phyloP scores from a whole-genome alignment of 92 coral and sea anemone species.

The Anthopleura xanthogrammica region DNA sequence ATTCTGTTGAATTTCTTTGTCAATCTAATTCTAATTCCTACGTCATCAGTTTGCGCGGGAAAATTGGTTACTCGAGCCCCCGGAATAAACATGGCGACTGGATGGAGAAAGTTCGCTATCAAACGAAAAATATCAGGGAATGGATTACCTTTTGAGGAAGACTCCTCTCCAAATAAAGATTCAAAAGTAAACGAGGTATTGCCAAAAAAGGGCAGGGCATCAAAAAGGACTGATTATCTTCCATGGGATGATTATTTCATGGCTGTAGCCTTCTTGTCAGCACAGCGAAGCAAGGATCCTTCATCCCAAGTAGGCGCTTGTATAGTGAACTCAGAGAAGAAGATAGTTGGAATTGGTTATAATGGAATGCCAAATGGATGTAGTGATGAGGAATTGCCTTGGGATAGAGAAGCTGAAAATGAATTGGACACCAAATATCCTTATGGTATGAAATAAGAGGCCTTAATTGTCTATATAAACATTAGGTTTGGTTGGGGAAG shows the following conservation, averaged over 20 bases:
- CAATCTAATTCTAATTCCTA: background rate
- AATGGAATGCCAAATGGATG: constrained; percentile 99
- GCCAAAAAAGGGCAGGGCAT: background rate
- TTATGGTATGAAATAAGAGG: constrained; percentile 52
- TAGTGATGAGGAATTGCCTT: constrained; percentile 88
- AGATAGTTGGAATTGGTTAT: constrained; percentile 99
- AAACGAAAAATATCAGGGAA: constrained; percentile 12
- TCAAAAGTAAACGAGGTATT: background rate
- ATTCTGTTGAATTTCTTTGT: background rate
- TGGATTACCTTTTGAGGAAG: constrained; percentile 2
- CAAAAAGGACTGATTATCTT: constrained; percentile 77
- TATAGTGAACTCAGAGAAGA: constrained; percentile 80
- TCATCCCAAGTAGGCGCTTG: constrained; percentile 97
- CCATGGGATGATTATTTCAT: constrained; percentile 96
- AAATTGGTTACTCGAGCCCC: background rate
- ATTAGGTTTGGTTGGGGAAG: background rate
- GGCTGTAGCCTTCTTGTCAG: constrained; percentile 98
- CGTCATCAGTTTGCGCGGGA: constrained; percentile 33
- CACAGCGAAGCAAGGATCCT: constrained; percentile 98
- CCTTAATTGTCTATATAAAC: background rate
- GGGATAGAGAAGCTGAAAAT: constrained; percentile 76
- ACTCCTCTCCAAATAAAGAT: background rate
- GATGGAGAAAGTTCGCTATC: background rate
- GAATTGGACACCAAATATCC: constrained; percentile 95
- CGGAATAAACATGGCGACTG: background rate